A percentile compares a stretch with the other conserved stretches of the same genome.
These are phyloP conservation scores for Priocnemis perturbator DNA, from an alignment of 2,888 invertebrate genomes.

Conservation along the genomic window DNA sequence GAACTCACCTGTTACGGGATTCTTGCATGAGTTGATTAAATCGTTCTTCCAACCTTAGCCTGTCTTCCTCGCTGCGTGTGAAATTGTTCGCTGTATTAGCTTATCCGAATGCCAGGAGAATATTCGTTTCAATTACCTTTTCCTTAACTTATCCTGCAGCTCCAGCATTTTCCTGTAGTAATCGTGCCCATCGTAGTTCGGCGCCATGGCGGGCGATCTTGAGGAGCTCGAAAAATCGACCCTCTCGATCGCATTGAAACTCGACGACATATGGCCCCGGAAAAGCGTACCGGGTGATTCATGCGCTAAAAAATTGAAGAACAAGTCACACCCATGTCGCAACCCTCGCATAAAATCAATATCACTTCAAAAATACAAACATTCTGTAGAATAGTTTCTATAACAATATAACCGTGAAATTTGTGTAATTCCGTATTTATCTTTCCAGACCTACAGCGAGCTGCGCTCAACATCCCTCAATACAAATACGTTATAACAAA, in stretches of 20 bases:
- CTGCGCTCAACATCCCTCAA: too few relatives aligned
- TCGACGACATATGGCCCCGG: slow-evolving; percentile 28
- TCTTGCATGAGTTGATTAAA: slow-evolving; percentile 67
- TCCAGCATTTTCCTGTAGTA: slow-evolving; percentile 70
- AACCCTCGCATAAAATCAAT: too few relatives aligned
- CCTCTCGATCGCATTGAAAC: slow-evolving; percentile 37
- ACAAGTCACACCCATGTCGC: too few relatives aligned
- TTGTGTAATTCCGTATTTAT: too few relatives aligned
- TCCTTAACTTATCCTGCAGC: slow-evolving; percentile 68
- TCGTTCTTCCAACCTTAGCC: slow-evolving; percentile 67
- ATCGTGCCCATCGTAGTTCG: slow-evolving; percentile 57
- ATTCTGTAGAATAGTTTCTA: too few relatives aligned
- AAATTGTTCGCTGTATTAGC: neutral
- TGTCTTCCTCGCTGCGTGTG: slow-evolving; percentile 67
- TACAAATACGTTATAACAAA: too few relatives aligned
- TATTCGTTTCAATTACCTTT: slow-evolving; percentile 57
- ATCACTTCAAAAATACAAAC: too few relatives aligned
- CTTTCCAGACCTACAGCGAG: too few relatives aligned
- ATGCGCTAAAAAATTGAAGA: neutral
- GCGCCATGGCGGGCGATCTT: slow-evolving; percentile 51
- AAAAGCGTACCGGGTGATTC: neutral
- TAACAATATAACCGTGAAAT: too few relatives aligned
- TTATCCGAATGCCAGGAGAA: neutral
- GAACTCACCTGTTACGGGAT: slow-evolving; percentile 67
- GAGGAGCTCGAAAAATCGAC: slow-evolving; percentile 22